These are phyloP conservation scores for Drosophila pseudoobscura DNA, from an alignment of 1,140 invertebrate species.

Conservation along the genomic window DNA sequence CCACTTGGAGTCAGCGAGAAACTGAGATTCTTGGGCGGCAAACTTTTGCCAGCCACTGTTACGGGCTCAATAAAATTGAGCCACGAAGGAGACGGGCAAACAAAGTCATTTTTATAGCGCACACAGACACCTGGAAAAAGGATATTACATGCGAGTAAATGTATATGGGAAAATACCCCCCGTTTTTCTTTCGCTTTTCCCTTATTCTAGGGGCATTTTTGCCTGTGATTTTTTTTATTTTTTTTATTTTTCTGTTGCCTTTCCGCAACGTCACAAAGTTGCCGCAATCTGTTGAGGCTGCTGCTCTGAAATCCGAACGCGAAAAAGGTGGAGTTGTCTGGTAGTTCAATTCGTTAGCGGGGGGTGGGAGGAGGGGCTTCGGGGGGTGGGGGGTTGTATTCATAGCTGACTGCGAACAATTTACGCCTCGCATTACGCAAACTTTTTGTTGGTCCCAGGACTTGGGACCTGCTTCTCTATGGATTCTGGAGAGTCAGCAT, in stretches of 20 bases:
- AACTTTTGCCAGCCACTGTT: conserved; percentile 61
- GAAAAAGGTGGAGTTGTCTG: conserved; percentile 76
- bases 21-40: conserved; percentile 59
- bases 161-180: conserved; percentile 9
- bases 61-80: conserved; percentile 70
- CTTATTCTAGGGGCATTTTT: conserved; percentile 21
- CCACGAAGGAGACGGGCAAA: conserved; percentile 65
- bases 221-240: conserved; percentile 8
- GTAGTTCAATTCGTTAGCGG: conserved; percentile 76
- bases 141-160: conserved; percentile 17
- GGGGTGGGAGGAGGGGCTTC: neutral
- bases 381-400: conserved; percentile 7
- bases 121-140: conserved; percentile 7
- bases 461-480: neutral
- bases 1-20: neutral
- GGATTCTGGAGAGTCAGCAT: conserved; percentile 61
- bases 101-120: conserved; percentile 77
- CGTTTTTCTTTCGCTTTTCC: conserved; percentile 49
- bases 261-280: conserved; percentile 60
- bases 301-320: conserved; percentile 48
- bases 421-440: conserved; percentile 68
- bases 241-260: conserved; percentile 8
- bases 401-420: conserved; percentile 61
- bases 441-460: conserved; percentile 50
- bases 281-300: conserved; percentile 68